Evolutionary conservation across 2,888 invertebrate genomes (phyloP), one percentile per base, ranked within the genome.

Genomic region (Dermolepida albohirtum): DNA sequence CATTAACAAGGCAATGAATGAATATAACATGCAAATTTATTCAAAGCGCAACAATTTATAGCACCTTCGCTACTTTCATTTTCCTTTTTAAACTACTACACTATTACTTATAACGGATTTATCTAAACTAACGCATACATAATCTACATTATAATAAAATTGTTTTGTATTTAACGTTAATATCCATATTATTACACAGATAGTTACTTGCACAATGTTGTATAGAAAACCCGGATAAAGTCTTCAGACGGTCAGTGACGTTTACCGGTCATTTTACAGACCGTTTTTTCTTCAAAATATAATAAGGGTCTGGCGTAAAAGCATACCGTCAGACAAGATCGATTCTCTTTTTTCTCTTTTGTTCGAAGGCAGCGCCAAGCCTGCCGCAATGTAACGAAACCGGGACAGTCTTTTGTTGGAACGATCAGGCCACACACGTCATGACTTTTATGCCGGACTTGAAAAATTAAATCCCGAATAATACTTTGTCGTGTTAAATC

Each of bases 401-500:
- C 34, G 59, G 49, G 47, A 59, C 47, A 49, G 43, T 62, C 59
- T 62, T 62, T 62, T 62, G 59, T 62, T 47, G 59, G 34, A 43
- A 43, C 43, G 29, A 34, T 12, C 59, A 16, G 59, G 59, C 59
- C 59, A 62, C 59, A 62, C 59, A 62, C 59, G 47, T 43, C 47
- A 47, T 47, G 59, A 49, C 59, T 49, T 14, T 29, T 2, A 49
- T 22, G 22, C 47, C 59, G 59, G 34, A 16, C 43, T 47, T 34
- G 16, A 47, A 62, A 47, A 62, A 59, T 47, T 62, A 34, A 62
- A 62, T 44, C 47, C 44, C 44, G 47, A 62, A 62, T 47, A 29
- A 47, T 62, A 34, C 47, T 62, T 16, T 47, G 59, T 47, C 59
- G 59, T 62, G 59, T 62, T 62, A 62, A 47, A 62, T 47, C 59